A percentile compares a stretch with the other conserved stretches of the same genome.
Evolutionary conservation across 2,113 vertebrate genomes (phyloP).

Genomic region (Heteronetta atricapilla): DNA sequence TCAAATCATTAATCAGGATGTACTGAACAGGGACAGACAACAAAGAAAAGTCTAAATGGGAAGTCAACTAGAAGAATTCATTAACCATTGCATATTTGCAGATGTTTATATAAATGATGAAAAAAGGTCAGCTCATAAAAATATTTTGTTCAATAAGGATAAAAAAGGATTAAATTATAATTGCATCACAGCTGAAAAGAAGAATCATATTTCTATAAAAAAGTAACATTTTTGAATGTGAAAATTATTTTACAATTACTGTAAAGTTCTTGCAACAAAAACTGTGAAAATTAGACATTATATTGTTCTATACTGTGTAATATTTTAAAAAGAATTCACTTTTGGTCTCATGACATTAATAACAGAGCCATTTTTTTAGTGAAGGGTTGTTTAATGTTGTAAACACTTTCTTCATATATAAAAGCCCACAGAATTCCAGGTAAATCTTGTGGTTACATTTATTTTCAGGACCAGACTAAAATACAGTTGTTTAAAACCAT

Average conservation of each 20-base stretch:
- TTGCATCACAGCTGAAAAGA: not conserved
- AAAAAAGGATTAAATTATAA: not conserved
- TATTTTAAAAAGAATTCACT: not conserved
- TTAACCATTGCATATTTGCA: not conserved
- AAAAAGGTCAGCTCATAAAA: not conserved
- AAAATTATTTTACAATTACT: not conserved
- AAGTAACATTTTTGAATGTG: not conserved
- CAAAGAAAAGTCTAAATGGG: not conserved
- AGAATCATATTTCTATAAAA: not conserved
- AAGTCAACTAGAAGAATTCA: not conserved
- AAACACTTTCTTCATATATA: not conserved
- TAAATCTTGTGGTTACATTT: not conserved
- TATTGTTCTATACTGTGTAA: not conserved
- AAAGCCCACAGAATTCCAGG: not conserved
- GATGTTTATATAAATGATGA: accelerated
- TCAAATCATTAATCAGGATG: not conserved
- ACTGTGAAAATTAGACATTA: not conserved
- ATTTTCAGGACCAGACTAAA: not conserved
- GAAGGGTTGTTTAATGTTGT: not conserved
- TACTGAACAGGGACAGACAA: not conserved
- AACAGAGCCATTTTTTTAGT: not conserved
- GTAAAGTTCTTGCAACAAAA: not conserved
- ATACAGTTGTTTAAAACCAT: not conserved
- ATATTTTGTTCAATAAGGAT: not conserved
- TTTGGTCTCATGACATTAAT: not conserved